phyloP scores from a whole-genome alignment of 2,113 vertebrate species.

The Nestor notabilis region DNA sequence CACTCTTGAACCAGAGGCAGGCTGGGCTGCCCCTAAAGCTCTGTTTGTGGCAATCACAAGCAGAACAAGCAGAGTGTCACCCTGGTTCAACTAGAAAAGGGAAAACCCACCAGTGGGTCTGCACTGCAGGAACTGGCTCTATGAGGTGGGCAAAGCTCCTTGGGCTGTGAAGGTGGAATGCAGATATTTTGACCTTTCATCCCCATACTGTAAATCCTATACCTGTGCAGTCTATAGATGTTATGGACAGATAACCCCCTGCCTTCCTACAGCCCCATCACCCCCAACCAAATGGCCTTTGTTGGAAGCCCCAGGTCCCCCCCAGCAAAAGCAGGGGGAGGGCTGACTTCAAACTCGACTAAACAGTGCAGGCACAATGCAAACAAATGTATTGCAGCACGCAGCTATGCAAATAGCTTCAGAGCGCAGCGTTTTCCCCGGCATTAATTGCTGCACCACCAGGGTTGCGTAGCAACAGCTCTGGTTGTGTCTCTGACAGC shows the following conservation, averaged over 20 bases:
- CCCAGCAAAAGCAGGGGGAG: slow-evolving; percentile 16
- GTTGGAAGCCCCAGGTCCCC: background rate
- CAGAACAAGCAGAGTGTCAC: background rate
- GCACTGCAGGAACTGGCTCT: background rate
- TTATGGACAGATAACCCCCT: background rate
- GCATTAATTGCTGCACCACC: slow-evolving; percentile 66
- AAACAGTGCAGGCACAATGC: slow-evolving; percentile 31
- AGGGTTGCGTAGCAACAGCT: slow-evolving; percentile 73
- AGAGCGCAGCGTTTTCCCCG: slow-evolving; percentile 57
- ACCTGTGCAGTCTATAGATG: background rate
- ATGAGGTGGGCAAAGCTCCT: background rate
- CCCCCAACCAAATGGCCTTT: background rate
- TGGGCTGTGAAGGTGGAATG: background rate
- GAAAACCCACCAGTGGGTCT: background rate
- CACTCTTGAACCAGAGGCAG: background rate
- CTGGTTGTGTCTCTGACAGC: slow-evolving; percentile 58
- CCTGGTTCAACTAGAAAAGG: background rate
- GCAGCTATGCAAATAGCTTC: slow-evolving; percentile 72
- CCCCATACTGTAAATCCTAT: background rate
- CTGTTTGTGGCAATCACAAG: background rate
- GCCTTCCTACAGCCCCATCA: background rate
- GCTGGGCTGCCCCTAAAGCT: background rate
- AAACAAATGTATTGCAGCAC: slow-evolving; percentile 59
- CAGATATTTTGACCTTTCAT: background rate
- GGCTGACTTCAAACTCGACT: slow-evolving; percentile 35